Base-by-base conservation (phyloP, 2,888 invertebrate species). In the Alloscopus bannaensis region DNA sequence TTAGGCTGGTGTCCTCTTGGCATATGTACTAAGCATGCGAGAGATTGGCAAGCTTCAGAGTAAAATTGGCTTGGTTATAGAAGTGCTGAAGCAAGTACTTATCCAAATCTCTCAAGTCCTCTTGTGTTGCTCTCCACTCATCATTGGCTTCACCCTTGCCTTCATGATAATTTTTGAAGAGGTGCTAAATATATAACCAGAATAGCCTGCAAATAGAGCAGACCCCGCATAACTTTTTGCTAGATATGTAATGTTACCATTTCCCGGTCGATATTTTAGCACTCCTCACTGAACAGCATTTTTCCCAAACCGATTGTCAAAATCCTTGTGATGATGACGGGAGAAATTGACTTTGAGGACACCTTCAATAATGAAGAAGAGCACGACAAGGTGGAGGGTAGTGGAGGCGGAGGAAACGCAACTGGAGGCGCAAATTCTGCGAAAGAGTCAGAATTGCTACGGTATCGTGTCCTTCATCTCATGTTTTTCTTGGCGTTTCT, bases 241-340 rank as follows among this genome's bases (percentile, higher is more conserved):
- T 40, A 18, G 29, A 13, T 59, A 36, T 69, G 40, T 55, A 24
- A 22, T 55, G n/a, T 26, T 40, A 31, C 29, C 26, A 55, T n/a
- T 26, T 68, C 8, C 24, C 20, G 36, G 29, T 20, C 6, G 11
- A n/a, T 40, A 11, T 24, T 52, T 22, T 31, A 75, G 80, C 75
- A 80, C 40, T 75, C 68, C 20, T 75, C 75, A 47, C 50, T 80
- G 52, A 80, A 76, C 65, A 76, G 76, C 45, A 24, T 64, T 22
- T 80, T 80, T 26, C 80, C 80, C 8, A 76, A 76, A 31, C 80
- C 80, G 18, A 80, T 76, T 62, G 76, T 76, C 26, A 76, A 76
- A 76, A 68, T 76, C 36, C 68, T 80, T 45, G 80, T 80, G 50
- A 75, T 80, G 80, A 80, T 75, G 75, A 80, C 80, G 28, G 80